Evolutionary conservation across 2,888 invertebrate genomes (phyloP).

Genomic region (Lasioglossum figueresi): DNA sequence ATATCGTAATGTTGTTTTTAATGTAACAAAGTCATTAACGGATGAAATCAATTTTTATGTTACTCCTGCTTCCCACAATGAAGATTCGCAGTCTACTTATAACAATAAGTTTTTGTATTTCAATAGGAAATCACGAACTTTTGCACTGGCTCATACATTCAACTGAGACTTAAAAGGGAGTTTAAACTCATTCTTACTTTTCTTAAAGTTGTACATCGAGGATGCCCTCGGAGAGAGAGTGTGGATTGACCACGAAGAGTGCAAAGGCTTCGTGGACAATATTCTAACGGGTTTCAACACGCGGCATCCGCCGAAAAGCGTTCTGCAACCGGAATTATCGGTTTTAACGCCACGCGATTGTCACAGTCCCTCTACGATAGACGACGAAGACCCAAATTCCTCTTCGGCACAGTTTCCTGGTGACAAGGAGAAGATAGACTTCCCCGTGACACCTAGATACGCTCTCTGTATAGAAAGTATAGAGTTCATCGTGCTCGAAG

Average conservation of each 20-base stretch:
- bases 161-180: not conserved
- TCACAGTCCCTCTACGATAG: conserved; percentile 81
- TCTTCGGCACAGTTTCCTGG: conserved; percentile 74
- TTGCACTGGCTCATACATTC: not conserved
- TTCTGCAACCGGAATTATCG: conserved; percentile 87
- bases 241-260: conserved; percentile 97
- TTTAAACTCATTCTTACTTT: conserved; percentile 16
- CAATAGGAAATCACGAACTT: too few relatives aligned
- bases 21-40: too few relatives aligned
- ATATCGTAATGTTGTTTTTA: too few relatives aligned
- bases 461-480: conserved; percentile 87
- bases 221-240: conserved; percentile 96
- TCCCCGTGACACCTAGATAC: conserved; percentile 86
- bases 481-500: conserved; percentile 93
- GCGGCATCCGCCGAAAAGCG: conserved; percentile 89
- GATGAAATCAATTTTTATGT: too few relatives aligned
- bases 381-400: conserved; percentile 81
- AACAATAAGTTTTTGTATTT: too few relatives aligned
- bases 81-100: too few relatives aligned
- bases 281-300: conserved; percentile 94
- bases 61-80: too few relatives aligned
- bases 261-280: conserved; percentile 96
- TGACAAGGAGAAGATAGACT: conserved; percentile 82
- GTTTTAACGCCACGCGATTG: conserved; percentile 79
- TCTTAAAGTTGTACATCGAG: conserved; percentile 92